Evolutionary conservation across 1,140 invertebrate species (phyloP).

Genomic region (Batillaria attramentaria): DNA sequence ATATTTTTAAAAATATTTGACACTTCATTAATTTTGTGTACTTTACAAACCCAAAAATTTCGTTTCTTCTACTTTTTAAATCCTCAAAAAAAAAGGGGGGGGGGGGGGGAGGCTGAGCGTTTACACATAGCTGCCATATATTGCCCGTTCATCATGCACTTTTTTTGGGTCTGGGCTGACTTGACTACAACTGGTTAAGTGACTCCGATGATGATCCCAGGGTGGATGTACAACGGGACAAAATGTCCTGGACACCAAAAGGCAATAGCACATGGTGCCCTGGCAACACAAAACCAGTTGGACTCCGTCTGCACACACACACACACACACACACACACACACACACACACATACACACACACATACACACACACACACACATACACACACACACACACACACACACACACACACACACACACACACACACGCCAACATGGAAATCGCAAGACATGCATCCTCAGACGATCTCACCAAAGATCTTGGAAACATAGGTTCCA

Average conservation of each 20-base stretch:
- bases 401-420: neutral
- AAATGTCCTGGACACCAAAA: too few species aligned
- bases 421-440: neutral
- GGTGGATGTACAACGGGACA: too few species aligned
- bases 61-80: too few species aligned
- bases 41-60: too few species aligned
- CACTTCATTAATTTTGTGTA: too few species aligned
- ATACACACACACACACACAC: conserved; percentile 10
- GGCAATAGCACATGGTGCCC: neutral
- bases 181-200: too few species aligned
- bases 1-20: too few species aligned
- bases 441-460: neutral
- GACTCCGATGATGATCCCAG: too few species aligned
- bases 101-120: too few species aligned
- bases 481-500: neutral
- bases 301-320: neutral
- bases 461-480: neutral
- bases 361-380: neutral
- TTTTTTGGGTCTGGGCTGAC: neutral
- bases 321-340: conserved; percentile 8
- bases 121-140: neutral
- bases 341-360: conserved; percentile 9
- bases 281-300: neutral
- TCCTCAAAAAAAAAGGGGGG: too few species aligned
- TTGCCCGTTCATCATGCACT: neutral